Conservation (phyloP, 1,140 invertebrate genomes). For the Protaetia brevitarsis region DNA sequence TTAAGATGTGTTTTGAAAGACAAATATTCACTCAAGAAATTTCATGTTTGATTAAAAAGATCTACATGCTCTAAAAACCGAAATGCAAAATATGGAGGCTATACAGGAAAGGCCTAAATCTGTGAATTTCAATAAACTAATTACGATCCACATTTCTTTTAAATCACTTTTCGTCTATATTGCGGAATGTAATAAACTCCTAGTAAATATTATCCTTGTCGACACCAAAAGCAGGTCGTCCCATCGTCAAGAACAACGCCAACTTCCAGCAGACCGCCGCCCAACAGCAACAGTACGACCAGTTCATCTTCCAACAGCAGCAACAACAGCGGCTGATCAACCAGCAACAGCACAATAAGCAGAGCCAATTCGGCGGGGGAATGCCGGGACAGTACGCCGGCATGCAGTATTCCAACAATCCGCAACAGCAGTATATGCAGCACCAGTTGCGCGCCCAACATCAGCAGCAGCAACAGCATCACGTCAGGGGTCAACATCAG, state of each 20-base stretch:
- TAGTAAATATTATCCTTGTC: no score
- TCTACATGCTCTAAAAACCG: no score
- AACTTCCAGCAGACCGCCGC: conserved; percentile 35
- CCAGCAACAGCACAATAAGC: conserved; percentile 32
- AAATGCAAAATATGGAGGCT: no score
- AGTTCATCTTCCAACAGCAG: conserved; percentile 43
- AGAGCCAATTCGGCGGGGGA: neutral
- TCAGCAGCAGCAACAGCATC: conserved; percentile 34
- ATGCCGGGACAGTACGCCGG: conserved; percentile 2
- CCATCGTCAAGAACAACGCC: conserved; percentile 51
- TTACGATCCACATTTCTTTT: no score
- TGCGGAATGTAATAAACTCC: no score
- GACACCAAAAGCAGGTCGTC: no score
- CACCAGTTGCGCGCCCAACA: conserved; percentile 45
- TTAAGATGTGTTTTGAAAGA: no score
- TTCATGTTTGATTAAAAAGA: no score
- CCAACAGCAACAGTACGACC: conserved; percentile 37
- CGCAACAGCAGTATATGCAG: conserved; percentile 44
- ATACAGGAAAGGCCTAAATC: no score
- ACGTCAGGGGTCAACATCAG: conserved; percentile 22
- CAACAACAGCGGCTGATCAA: conserved; percentile 21
- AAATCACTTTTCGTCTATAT: no score
- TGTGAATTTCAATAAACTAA: no score
- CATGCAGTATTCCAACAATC: conserved; percentile 28
- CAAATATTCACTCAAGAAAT: no score